Evolutionary conservation across 2,888 invertebrate genomes (phyloP).

Genomic region (Perdita meconis): DNA sequence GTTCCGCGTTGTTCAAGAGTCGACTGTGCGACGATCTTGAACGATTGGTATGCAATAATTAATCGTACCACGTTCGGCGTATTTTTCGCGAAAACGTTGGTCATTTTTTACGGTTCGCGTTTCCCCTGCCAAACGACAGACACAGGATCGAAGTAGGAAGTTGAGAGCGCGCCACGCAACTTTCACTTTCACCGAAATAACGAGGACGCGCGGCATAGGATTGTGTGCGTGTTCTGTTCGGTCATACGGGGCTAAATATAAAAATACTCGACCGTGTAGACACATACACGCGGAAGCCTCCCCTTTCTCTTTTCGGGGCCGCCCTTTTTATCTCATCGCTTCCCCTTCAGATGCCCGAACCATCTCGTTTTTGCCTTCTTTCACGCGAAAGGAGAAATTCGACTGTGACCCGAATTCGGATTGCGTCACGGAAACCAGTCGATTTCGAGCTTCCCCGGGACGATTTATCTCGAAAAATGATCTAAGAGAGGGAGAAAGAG

Average conservation of each 20-base stretch:
- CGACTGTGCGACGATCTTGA: no score
- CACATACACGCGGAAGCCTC: constrained; percentile 18
- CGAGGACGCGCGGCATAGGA: constrained; percentile 78
- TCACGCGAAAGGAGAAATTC: constrained; percentile 62
- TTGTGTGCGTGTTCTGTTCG: constrained; percentile 55
- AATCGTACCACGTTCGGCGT: neutral
- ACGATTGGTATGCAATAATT: no score
- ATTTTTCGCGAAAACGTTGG: neutral
- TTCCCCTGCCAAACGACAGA: constrained; percentile 43
- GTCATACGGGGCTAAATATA: constrained; percentile 44
- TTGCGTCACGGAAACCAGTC: neutral
- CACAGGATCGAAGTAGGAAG: constrained; percentile 72
- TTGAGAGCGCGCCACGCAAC: constrained; percentile 76
- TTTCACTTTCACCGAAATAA: constrained; percentile 84
- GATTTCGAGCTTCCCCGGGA: neutral
- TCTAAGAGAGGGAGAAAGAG: neutral
- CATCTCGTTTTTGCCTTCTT: constrained; percentile 33
- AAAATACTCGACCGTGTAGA: neutral
- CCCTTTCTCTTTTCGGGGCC: constrained; percentile 62
- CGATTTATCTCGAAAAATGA: neutral
- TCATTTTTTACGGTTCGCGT: constrained; percentile 3
- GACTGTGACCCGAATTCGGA: constrained; percentile 47
- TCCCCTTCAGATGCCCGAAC: neutral
- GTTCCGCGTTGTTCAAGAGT: no score
- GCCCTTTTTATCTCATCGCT: constrained; percentile 53